Evolutionary conservation across 2,113 vertebrate species (phyloP).

Genomic region (Spheniscus mendiculus): DNA sequence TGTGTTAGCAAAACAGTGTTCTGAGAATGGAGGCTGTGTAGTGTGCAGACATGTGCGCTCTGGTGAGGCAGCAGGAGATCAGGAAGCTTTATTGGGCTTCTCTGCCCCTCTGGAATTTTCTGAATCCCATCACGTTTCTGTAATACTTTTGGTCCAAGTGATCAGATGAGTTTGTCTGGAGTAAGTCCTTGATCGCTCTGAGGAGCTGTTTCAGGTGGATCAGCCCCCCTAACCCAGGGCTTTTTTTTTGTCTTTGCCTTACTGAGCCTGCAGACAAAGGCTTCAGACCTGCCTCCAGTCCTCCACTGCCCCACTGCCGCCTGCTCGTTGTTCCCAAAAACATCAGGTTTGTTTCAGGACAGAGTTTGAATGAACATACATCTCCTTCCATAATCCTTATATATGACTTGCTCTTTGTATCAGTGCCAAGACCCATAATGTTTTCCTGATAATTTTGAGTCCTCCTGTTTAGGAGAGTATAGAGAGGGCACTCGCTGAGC

Average conservation of each 20-base stretch:
- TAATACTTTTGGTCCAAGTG: neutral
- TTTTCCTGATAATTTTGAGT: slow-evolving; percentile 41
- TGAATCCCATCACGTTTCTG: neutral
- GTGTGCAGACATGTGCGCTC: fast-evolving
- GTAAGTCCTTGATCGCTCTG: neutral
- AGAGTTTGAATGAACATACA: neutral
- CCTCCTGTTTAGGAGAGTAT: slow-evolving; percentile 25
- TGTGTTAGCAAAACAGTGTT: neutral
- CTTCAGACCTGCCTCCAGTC: neutral
- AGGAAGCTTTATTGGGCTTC: neutral
- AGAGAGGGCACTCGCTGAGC: slow-evolving; percentile 47
- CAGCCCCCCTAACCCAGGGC: neutral
- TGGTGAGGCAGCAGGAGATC: neutral
- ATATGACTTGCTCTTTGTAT: neutral
- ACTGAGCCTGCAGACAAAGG: neutral
- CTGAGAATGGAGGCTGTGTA: neutral
- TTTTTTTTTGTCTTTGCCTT: neutral
- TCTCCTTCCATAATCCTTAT: neutral
- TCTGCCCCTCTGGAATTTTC: neutral
- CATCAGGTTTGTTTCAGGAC: neutral
- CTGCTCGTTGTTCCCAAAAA: neutral
- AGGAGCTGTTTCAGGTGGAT: neutral
- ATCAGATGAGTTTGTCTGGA: neutral
- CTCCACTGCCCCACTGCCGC: neutral
- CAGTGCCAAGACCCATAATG: neutral